Evolutionary conservation across 2,797 vertebrate genomes (phyloP).

Genomic region (Microctenopoma stevenorrisi): DNA sequence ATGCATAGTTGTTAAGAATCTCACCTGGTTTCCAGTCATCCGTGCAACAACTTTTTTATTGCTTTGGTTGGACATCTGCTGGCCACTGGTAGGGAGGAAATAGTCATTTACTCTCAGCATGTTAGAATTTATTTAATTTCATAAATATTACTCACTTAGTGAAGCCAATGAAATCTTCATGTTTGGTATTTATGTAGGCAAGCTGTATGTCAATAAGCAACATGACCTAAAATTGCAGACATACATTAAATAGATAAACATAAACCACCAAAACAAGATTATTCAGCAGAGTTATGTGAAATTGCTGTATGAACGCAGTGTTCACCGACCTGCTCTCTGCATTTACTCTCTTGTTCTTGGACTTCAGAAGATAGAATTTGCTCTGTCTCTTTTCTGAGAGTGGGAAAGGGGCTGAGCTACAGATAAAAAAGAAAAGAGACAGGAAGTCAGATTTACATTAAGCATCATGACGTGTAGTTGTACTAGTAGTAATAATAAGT

Average conservation of each 20-base stretch:
- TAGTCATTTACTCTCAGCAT: neutral
- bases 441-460: conserved; percentile 2
- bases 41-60: conserved; percentile 40
- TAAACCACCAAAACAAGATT: neutral
- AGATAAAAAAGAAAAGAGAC: conserved; percentile 32
- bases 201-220: conserved; percentile 93
- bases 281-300: conserved; percentile 3
- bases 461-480: neutral
- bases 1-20: conserved; percentile 2
- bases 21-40: conserved; percentile 65
- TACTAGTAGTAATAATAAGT: no score
- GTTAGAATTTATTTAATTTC: neutral
- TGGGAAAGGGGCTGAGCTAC: conserved; percentile 91
- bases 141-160: conserved; percentile 85
- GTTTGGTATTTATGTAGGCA: conserved; percentile 96
- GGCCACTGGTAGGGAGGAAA: conserved; percentile 50
- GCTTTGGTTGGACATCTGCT: conserved; percentile 49
- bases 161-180: conserved; percentile 95
- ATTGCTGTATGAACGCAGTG: neutral
- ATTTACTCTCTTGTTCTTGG: conserved; percentile 89
- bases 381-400: conserved; percentile 90
- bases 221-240: conserved; percentile 82
- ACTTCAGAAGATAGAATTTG: conserved; percentile 90
- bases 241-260: conserved; percentile 20
- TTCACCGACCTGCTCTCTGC: conserved; percentile 90